Base-by-base conservation (phyloP, 2,888 invertebrate genomes). In the Gisinianus flammeolus region DNA sequence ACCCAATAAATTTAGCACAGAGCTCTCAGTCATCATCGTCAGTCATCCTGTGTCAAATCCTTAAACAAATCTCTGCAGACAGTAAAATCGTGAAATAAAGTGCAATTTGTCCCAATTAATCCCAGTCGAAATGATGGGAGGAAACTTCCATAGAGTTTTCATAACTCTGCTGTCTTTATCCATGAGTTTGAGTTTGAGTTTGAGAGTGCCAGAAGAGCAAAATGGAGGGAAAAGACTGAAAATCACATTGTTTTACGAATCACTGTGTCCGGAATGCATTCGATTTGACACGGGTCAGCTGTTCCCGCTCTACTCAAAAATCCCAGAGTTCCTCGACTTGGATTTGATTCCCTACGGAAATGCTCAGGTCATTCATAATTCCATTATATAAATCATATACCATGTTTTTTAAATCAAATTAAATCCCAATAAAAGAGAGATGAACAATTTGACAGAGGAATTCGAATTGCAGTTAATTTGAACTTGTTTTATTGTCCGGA, bases 261-360 rank as follows among this genome's bases (percentile, higher is more conserved):
- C 54, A 8, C 54, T 54, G 4, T 54, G 54, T 54, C 54, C 54
- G 5, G 54, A 54, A 4, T 54, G 54, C n/a, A 54, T 54, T 4
- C 4, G n/a, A 8, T 54, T 54, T 54, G 54, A 54, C 16, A 54
- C 4, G n/a, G n/a, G 3, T 54, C 54, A 54, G 16, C n/a, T 54
- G 19, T 54, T 8, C 16, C 54, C 54, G 16, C 6, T 54, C 19
- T 54, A 54, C 16, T 8, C 54, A 5, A 54, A 54, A 54, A 8
- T 54, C 5, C 6, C 16, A 3, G 54, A 54, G 5, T 54, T n/a
- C 16, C 16, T 54, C 4, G 54, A 54, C 19, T 54, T 54, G 19
- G 54, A 54, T n/a, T 54, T 54, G 54, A 19, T 54, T n/a, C 54
- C 54, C 54, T 54, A 54, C 54, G 54, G 54, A 12, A 54, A 54